These are phyloP conservation scores for Taeniopygia guttata DNA, from an alignment of 2,797 vertebrate genomes.

Conservation along the genomic window DNA sequence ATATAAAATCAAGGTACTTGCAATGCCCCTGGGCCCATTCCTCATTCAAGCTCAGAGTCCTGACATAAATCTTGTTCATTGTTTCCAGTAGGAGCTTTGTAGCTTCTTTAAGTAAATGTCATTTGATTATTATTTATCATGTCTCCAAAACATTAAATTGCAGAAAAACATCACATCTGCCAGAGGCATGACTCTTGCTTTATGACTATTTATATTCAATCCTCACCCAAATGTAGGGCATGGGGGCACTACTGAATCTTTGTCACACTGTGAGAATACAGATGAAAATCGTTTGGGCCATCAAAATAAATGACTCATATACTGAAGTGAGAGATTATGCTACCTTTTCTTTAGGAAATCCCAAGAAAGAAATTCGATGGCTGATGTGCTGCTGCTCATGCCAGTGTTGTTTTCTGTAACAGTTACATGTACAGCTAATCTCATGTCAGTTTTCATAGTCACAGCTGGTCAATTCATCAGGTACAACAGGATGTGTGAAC, in stretches of 20 bases:
- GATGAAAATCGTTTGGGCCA: not conserved
- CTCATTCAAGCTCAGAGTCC: not conserved
- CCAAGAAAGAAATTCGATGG: not conserved
- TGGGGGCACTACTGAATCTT: not conserved
- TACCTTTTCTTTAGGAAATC: not conserved
- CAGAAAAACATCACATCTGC: not conserved
- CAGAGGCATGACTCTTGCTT: not conserved
- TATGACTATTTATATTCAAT: not conserved
- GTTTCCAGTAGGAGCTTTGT: not conserved
- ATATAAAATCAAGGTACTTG: not conserved
- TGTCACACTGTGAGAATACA: not conserved
- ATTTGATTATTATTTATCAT: not conserved
- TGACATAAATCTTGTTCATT: not conserved
- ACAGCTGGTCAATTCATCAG: not conserved
- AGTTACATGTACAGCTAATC: not conserved
- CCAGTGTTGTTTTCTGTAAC: not conserved
- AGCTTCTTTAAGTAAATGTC: not conserved
- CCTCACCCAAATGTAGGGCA: not conserved
- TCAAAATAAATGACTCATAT: not conserved
- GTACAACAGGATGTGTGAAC: not conserved
- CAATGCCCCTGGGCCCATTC: not conserved
- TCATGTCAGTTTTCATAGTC: not conserved
- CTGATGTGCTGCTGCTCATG: not conserved
- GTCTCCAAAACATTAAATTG: not conserved
- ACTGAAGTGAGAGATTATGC: not conserved